These are phyloP conservation scores for Lamellibrachia luymesi DNA, from an alignment of 1,140 invertebrate species.

Conservation along the genomic window DNA sequence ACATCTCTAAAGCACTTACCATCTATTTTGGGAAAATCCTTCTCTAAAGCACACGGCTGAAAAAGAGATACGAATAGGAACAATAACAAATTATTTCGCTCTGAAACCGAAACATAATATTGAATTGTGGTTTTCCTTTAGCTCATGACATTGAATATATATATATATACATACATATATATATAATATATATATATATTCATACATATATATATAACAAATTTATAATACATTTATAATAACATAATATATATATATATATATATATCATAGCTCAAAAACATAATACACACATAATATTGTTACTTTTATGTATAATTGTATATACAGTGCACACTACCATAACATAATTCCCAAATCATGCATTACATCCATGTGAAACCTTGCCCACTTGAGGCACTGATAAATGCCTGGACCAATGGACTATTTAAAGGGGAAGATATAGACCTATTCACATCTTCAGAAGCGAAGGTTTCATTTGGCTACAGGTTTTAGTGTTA, in stretches of 20 bases:
- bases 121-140: background rate
- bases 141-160: background rate
- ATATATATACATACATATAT: background rate
- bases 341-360: too few species aligned
- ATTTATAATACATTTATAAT: background rate
- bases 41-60: slow-evolving; percentile 60
- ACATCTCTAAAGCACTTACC: slow-evolving; percentile 37
- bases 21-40: slow-evolving; percentile 56
- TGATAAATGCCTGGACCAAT: background rate
- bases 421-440: background rate
- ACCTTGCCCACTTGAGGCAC: too few species aligned
- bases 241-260: too few species aligned
- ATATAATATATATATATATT: background rate
- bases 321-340: too few species aligned
- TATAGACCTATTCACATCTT: background rate
- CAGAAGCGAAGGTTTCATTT: background rate
- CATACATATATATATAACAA: background rate
- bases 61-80: slow-evolving; percentile 22
- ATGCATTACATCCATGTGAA: too few species aligned
- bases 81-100: background rate
- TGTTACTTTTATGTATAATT: too few species aligned
- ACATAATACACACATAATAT: too few species aligned
- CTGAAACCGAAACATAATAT: background rate
- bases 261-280: too few species aligned
- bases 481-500: background rate